Conservation (phyloP, 2,797 vertebrate genomes). For the Leucoraja ocellata region DNA sequence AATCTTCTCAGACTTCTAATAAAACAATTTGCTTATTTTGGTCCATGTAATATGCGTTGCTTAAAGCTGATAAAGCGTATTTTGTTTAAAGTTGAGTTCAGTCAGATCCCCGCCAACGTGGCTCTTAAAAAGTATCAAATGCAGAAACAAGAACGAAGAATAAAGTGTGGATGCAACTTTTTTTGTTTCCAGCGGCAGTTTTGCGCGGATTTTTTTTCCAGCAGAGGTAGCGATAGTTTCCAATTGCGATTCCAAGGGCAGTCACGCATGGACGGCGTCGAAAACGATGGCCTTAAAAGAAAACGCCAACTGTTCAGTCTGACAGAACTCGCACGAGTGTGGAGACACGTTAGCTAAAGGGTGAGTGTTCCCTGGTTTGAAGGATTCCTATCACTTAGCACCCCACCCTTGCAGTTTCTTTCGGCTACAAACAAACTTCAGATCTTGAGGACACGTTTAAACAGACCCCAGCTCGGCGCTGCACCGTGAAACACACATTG, state of each 20-base stretch:
- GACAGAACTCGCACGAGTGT: neutral
- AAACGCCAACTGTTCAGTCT: neutral
- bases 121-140: neutral
- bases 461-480: neutral
- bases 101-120: conserved; percentile 13
- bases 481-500: neutral
- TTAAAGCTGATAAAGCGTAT: neutral
- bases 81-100: neutral
- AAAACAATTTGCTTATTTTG: neutral
- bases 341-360: neutral
- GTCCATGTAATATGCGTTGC: neutral
- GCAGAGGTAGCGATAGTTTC: neutral
- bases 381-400: neutral
- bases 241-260: neutral
- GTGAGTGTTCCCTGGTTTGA: neutral
- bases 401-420: neutral
- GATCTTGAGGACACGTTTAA: conserved; percentile 3
- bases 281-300: neutral
- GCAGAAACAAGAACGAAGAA: neutral
- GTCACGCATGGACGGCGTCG: neutral
- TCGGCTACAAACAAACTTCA: neutral
- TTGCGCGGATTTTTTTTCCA: neutral
- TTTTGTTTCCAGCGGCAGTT: neutral
- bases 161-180: neutral
- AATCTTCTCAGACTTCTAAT: neutral